phyloP scores from a whole-genome alignment of 2,888 invertebrate genomes.

The Drymonia ruficornis region DNA sequence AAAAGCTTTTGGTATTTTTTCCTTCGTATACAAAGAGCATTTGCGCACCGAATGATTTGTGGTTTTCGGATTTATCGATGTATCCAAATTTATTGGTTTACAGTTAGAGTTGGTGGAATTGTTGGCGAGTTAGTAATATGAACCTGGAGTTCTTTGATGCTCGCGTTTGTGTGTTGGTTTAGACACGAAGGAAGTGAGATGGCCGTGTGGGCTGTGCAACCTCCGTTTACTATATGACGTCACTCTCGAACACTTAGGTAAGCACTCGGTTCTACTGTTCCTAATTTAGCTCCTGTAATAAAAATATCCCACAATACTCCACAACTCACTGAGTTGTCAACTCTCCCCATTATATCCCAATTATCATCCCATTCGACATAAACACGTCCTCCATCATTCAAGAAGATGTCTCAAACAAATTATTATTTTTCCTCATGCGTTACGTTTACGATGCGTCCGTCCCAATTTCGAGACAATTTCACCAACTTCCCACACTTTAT shows the following conservation, averaged over 20 bases:
- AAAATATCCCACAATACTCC: background rate
- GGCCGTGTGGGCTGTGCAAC: background rate
- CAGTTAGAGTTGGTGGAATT: conserved; percentile 33
- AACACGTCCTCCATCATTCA: conserved; percentile 8
- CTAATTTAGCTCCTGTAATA: background rate
- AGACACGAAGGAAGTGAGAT: conserved; percentile 10
- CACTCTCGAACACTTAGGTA: background rate
- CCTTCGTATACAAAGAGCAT: conserved; percentile 39
- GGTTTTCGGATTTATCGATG: conserved; percentile 36
- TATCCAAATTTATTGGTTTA: conserved; percentile 39
- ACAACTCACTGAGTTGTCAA: background rate
- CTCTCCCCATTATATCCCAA: conserved; percentile 10
- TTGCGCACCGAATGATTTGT: conserved; percentile 44
- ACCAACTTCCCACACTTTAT: conserved; percentile 27
- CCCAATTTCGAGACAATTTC: conserved; percentile 39
- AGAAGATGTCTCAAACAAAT: conserved; percentile 28
- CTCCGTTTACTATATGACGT: background rate
- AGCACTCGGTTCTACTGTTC: too few species aligned
- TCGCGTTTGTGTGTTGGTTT: conserved; percentile 25
- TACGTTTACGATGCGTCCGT: conserved; percentile 30
- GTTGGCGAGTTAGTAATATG: conserved; percentile 32
- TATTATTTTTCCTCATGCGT: conserved; percentile 26
- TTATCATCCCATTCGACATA: conserved; percentile 9
- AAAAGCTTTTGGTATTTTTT: conserved; percentile 37
- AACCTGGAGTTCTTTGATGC: conserved; percentile 38